Base-by-base conservation (phyloP, 2,113 vertebrate genomes). In the Morphnarchus princeps region DNA sequence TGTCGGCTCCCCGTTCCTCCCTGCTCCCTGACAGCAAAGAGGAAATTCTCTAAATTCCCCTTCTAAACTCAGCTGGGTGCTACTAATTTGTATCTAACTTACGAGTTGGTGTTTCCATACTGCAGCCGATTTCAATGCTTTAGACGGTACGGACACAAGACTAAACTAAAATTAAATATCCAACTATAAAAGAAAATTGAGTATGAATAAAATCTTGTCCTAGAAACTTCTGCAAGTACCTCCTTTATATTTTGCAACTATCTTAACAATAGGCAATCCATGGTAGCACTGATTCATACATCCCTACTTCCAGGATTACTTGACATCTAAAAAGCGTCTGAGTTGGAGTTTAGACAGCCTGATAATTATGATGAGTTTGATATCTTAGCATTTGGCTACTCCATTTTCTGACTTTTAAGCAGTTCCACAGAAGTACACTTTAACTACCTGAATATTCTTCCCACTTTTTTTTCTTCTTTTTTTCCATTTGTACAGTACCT, bases 231-330 rank as follows among this genome's bases (percentile, higher is more conserved):
- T 93, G 70, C 71, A 94, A 95, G 73, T 76, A 74, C 42, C 11
- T 91, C 40, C 61, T 93, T 91, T 65, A 24, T 65, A 72, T 82
- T 93, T 93, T 82, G 70, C 66, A 87, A 61, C 82, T 79, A 20
- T 42, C 61, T 93, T 79, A 91, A 93, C 94, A 96, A 95, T 76
- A 94, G 89, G 69, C 69, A 92, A 95, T 89, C 69, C 81, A 15
- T 43, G 70, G 69, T 40, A 95, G 72, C 89, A 85, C 87, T 97
- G 92, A 97, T 95, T 94, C 88, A 95, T 80, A 93, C 69, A 38
- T 83, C 77, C 34, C 22, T 40, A 49, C 69, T 87, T 94, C 36
- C 34, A 92, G 81, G 77, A 84, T 91, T 89, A 91, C 87, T 89
- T 94, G 89, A 95, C 93, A 96, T 90, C 87, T 96, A 89, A 96